These are phyloP conservation scores for Chloromyia formosa DNA, from an alignment of 2,888 invertebrate species.

Conservation along the genomic window DNA sequence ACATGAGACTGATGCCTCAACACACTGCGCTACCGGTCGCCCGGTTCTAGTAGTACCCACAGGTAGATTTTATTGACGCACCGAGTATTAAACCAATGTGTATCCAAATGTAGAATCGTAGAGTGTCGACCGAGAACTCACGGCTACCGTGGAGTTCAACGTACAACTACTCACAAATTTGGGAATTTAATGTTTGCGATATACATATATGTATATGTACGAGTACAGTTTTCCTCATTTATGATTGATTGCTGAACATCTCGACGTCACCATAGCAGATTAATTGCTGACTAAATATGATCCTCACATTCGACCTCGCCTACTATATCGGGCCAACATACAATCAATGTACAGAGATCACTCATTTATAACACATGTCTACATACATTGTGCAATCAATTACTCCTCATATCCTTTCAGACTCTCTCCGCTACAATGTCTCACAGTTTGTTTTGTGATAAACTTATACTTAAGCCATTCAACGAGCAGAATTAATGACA, in stretches of 20 bases:
- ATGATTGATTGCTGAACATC: background rate
- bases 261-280: background rate
- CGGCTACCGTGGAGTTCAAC: too few relatives aligned
- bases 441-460: slow-evolving; percentile 18
- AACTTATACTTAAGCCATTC: slow-evolving; percentile 35
- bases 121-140: too few relatives aligned
- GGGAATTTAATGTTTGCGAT: too few relatives aligned
- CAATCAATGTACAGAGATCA: background rate
- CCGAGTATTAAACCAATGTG: too few relatives aligned
- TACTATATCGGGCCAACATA: background rate
- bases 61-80: too few relatives aligned
- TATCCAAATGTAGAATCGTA: too few relatives aligned
- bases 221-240: too few relatives aligned
- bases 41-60: too few relatives aligned
- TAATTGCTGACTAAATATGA: slow-evolving; percentile 1
- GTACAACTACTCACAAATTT: too few relatives aligned
- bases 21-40: too few relatives aligned
- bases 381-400: slow-evolving; percentile 24
- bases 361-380: slow-evolving; percentile 16
- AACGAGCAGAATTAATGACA: slow-evolving; percentile 33
- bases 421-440: background rate
- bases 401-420: slow-evolving; percentile 14
- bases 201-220: too few relatives aligned
- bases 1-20: too few relatives aligned
- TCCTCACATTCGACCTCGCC: background rate